Evolutionary conservation across 2,888 invertebrate species (phyloP).

Genomic region (Arrhopalites spinosus): DNA sequence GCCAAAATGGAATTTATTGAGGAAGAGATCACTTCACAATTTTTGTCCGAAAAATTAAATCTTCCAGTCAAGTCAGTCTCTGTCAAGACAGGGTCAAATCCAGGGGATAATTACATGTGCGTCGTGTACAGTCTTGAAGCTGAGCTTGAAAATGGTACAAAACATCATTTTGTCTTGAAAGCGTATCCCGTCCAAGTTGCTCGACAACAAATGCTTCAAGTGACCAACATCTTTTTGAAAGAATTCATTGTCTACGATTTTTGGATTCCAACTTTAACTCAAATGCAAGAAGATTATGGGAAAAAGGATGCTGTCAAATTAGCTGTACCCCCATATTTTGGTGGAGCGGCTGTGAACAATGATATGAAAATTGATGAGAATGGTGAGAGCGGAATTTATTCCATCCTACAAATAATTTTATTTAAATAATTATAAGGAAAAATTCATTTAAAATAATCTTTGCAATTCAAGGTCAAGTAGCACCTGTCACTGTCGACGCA

Average conservation of each 20-base stretch:
- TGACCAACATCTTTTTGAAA: slow-evolving; percentile 43
- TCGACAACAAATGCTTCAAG: slow-evolving; percentile 43
- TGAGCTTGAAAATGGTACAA: slow-evolving; percentile 4
- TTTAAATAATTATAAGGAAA: no score
- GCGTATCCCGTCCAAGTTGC: slow-evolving; percentile 41
- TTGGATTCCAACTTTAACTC: slow-evolving; percentile 39
- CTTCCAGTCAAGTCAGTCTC: slow-evolving; percentile 19
- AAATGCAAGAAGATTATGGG: slow-evolving; percentile 30
- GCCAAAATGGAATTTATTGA: slow-evolving; percentile 11
- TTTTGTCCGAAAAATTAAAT: slow-evolving; percentile 12
- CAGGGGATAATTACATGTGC: slow-evolving; percentile 40
- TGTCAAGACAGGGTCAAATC: slow-evolving; percentile 16
- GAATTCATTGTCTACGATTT: slow-evolving; percentile 43
- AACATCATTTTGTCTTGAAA: slow-evolving; percentile 38
- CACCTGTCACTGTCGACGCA: not conserved
- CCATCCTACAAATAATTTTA: not conserved
- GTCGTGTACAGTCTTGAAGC: slow-evolving; percentile 29
- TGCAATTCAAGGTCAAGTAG: not conserved
- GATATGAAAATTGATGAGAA: not conserved
- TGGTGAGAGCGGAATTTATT: not conserved
- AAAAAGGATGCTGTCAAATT: not conserved
- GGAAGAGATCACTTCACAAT: slow-evolving; percentile 16
- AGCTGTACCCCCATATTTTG: slow-evolving; percentile 8
- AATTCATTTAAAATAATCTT: not conserved
- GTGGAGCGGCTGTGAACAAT: slow-evolving; percentile 10